phyloP scores from a whole-genome alignment of 2,113 vertebrate species.

The Oostethus manadensis region DNA sequence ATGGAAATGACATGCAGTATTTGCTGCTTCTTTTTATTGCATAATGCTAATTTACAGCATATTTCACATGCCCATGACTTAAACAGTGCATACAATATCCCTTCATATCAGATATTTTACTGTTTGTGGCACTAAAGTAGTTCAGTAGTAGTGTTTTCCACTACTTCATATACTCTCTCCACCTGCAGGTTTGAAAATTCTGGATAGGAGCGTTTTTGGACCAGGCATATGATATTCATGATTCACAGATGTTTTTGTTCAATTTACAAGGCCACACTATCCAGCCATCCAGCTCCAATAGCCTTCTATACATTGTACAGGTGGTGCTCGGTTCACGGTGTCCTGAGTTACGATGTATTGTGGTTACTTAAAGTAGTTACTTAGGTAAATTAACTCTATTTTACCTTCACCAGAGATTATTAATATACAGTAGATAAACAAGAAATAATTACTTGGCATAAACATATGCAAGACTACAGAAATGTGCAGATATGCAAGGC shows the following conservation, averaged over 20 bases:
- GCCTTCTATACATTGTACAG: too few species aligned
- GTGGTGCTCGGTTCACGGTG: too few species aligned
- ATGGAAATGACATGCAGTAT: slow-evolving; percentile 4
- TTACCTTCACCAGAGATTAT: neutral
- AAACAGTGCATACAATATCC: slow-evolving; percentile 2
- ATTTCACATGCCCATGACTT: slow-evolving; percentile 7
- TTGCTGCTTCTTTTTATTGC: slow-evolving; percentile 14
- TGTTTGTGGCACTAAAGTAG: neutral
- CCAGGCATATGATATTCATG: too few species aligned
- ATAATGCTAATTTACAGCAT: slow-evolving; percentile 32
- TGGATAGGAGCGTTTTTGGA: too few species aligned
- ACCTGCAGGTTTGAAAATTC: too few species aligned
- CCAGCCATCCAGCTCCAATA: too few species aligned
- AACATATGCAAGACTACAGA: slow-evolving; percentile 10
- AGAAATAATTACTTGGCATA: too few species aligned
- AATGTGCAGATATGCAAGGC: neutral
- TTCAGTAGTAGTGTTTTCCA: neutral
- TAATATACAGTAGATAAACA: neutral
- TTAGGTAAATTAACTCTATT: slow-evolving; percentile 25
- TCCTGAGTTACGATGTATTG: too few species aligned
- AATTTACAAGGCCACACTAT: too few species aligned
- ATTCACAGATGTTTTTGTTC: too few species aligned
- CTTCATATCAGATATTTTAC: neutral
- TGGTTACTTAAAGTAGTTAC: too few species aligned
- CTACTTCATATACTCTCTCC: neutral